phyloP scores from a whole-genome alignment of 2,797 vertebrate genomes.

The Hipposideros larvatus region DNA sequence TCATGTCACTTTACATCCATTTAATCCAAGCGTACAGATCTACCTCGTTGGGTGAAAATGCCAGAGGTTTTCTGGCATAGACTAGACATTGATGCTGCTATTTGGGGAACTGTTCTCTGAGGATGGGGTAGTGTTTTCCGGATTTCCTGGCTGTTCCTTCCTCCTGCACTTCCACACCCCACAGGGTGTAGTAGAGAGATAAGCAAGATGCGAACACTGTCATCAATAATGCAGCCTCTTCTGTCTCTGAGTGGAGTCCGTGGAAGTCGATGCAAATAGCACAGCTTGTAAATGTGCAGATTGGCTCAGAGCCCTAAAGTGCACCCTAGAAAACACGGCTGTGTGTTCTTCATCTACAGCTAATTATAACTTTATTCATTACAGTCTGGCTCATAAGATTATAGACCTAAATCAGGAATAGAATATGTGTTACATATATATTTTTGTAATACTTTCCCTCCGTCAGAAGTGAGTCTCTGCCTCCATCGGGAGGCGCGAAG shows the following conservation, averaged over 20 bases:
- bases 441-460: conserved; percentile 82
- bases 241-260: conserved; percentile 82
- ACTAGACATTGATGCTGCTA: conserved; percentile 70
- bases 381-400: conserved; percentile 79
- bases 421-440: conserved; percentile 78
- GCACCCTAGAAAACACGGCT: conserved; percentile 83
- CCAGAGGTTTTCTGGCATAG: conserved; percentile 72
- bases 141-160: conserved; percentile 79
- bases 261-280: conserved; percentile 83
- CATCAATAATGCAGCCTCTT: conserved; percentile 82
- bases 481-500: conserved; percentile 80
- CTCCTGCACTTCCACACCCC: conserved; percentile 70
- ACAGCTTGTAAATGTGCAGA: conserved; percentile 86
- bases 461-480: conserved; percentile 83
- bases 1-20: background rate
- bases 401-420: conserved; percentile 82
- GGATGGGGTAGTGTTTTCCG: conserved; percentile 78
- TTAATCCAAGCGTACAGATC: background rate
- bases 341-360: conserved; percentile 78
- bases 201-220: conserved; percentile 72
- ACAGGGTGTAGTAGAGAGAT: conserved; percentile 71
- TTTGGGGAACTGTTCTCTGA: conserved; percentile 74
- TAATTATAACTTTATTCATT: conserved; percentile 83
- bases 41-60: background rate
- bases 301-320: conserved; percentile 84